phyloP scores from a whole-genome alignment of 1,140 invertebrate genomes.

The Platyura marginata region DNA sequence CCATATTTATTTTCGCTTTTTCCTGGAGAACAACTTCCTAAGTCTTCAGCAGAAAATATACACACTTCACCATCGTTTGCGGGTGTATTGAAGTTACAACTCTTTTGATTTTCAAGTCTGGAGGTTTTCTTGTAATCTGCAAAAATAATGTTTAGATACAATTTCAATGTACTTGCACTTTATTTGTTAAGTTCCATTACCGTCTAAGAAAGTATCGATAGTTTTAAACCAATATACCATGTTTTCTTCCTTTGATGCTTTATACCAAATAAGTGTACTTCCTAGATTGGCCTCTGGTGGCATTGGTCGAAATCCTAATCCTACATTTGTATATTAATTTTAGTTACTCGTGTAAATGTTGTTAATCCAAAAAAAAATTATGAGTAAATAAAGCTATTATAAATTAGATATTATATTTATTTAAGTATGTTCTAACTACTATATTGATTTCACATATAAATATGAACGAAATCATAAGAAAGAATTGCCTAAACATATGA shows the following conservation, averaged over 20 bases:
- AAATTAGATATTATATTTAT: too few species aligned
- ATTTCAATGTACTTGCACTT: not conserved
- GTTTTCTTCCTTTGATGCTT: conserved; percentile 56
- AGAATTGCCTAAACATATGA: too few species aligned
- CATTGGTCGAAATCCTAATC: conserved; percentile 88
- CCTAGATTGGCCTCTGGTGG: conserved; percentile 74
- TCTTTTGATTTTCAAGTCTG: conserved; percentile 12
- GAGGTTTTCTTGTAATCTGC: not conserved
- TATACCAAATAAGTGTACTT: conserved; percentile 87
- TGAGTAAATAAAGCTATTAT: too few species aligned
- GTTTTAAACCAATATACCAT: conserved; percentile 59
- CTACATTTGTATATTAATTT: too few species aligned
- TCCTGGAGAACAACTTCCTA: conserved; percentile 18
- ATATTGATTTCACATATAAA: too few species aligned
- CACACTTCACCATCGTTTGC: conserved; percentile 17
- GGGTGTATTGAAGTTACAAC: conserved; percentile 17
- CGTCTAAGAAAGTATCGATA: conserved; percentile 48
- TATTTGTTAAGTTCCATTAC: conserved; percentile 32
- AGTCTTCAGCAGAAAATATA: conserved; percentile 9
- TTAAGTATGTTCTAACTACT: too few species aligned
- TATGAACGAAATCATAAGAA: too few species aligned
- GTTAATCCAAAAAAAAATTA: too few species aligned
- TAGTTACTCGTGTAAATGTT: too few species aligned
- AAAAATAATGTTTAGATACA: not conserved
- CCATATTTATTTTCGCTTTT: conserved; percentile 53